Percentiles rank a stretch among this genome's conserved stretches.
Evolutionary conservation across 1,140 invertebrate species (phyloP).

Genomic region (Copidosoma floridanum): DNA sequence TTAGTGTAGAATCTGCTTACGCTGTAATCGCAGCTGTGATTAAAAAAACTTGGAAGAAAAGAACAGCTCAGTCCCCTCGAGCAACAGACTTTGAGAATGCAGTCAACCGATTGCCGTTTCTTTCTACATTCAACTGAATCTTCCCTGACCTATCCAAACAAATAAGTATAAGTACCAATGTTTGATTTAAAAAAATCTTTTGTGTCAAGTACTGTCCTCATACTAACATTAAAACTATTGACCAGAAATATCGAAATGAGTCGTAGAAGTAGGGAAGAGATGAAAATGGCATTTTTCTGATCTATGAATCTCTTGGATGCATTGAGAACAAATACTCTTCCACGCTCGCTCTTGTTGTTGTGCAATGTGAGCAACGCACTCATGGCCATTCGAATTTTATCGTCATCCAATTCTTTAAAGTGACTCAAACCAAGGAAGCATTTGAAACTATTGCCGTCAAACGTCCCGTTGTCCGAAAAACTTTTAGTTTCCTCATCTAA

Average conservation of each 20-base stretch:
- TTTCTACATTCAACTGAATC: neutral
- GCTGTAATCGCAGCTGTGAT: neutral
- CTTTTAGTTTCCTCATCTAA: neutral
- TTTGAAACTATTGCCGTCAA: neutral
- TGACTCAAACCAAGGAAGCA: neutral
- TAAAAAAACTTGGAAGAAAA: neutral
- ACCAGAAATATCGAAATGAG: neutral
- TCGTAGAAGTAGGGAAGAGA: neutral
- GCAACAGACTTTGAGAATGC: no score
- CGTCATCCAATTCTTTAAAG: neutral
- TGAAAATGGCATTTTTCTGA: conserved; percentile 8
- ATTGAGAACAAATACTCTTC: neutral
- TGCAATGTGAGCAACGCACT: neutral
- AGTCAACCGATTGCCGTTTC: neutral
- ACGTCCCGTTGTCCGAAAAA: neutral
- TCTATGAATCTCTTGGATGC: neutral
- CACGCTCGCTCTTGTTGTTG: neutral
- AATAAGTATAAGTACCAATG: no score
- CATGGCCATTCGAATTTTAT: neutral
- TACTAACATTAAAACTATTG: neutral
- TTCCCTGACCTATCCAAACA: no score
- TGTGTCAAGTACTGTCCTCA: no score
- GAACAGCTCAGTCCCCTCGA: no score
- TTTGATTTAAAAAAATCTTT: no score
- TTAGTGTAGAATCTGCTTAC: neutral